Conservation (phyloP, 2,797 vertebrate species). For the Rhadinocentrus ornatus region DNA sequence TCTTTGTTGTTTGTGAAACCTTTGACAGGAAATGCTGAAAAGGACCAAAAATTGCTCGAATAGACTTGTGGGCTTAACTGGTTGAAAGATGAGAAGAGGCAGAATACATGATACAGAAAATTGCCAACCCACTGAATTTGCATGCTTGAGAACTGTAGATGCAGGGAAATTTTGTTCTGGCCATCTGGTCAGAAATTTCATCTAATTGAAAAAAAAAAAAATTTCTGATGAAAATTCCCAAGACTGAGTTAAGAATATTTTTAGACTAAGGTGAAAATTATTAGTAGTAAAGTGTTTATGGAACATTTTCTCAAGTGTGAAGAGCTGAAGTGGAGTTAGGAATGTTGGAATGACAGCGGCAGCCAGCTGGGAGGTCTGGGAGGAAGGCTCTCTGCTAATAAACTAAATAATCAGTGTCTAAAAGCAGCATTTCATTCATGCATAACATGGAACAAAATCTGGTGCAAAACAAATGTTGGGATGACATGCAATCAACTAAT, state of each 20-base stretch:
- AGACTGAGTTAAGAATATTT: constrained; percentile 14
- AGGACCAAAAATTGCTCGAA: constrained; percentile 49
- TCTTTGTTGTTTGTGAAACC: constrained; percentile 62
- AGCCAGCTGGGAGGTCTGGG: constrained; percentile 68
- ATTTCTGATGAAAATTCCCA: constrained; percentile 18
- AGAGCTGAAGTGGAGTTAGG: constrained; percentile 62
- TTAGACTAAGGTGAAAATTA: constrained; percentile 24
- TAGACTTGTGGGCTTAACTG: constrained; percentile 64
- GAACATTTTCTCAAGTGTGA: constrained; percentile 66
- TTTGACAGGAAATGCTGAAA: constrained; percentile 52
- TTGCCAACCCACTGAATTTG: constrained; percentile 55
- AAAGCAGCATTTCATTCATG: constrained; percentile 53
- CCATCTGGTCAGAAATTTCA: constrained; percentile 6
- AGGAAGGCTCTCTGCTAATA: constrained; percentile 61
- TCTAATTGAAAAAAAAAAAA: constrained; percentile 17
- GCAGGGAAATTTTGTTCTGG: constrained; percentile 1
- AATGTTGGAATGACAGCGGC: constrained; percentile 57
- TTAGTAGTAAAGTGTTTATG: constrained; percentile 48
- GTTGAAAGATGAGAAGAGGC: constrained; percentile 41
- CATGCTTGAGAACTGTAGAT: constrained; percentile 42
- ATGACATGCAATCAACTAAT: constrained; percentile 64
- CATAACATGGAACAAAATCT: constrained; percentile 66
- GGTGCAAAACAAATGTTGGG: constrained; percentile 65
- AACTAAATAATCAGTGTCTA: constrained; percentile 72
- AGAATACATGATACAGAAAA: constrained; percentile 51